Evolutionary conservation across 2,113 vertebrate species (phyloP).

Genomic region (Urocynchramus pylzowi): DNA sequence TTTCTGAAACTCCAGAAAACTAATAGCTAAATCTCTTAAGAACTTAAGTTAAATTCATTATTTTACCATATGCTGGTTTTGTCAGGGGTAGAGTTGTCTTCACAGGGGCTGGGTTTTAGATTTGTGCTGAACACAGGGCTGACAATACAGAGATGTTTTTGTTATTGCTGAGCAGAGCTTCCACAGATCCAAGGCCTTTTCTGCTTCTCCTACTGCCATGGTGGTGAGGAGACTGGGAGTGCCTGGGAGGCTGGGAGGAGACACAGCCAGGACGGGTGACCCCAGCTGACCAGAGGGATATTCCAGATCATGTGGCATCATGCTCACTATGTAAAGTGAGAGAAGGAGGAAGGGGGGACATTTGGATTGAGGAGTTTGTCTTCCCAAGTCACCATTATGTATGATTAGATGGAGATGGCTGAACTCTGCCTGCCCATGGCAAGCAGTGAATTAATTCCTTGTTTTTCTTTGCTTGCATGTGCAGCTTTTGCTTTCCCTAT

Average conservation of each 20-base stretch:
- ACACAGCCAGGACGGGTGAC: not conserved
- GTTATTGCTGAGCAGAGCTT: not conserved
- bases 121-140: not conserved
- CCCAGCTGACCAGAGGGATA: not conserved
- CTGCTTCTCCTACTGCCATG: accelerated
- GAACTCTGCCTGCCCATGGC: not conserved
- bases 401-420: accelerated
- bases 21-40: not conserved
- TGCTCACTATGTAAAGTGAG: not conserved
- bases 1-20: not conserved
- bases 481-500: not conserved
- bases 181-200: not conserved
- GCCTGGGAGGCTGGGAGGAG: not conserved
- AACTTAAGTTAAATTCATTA: not conserved
- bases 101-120: not conserved
- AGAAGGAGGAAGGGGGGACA: not conserved
- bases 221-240: accelerated
- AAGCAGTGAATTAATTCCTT: not conserved
- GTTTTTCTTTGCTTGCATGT: not conserved
- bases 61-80: not conserved
- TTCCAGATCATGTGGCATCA: not conserved
- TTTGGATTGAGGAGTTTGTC: not conserved
- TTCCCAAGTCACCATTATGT: accelerated
- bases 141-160: not conserved
- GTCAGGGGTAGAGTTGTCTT: not conserved